These are phyloP conservation scores for Hydrocynus forskahlii DNA, from an alignment of 2,797 vertebrate genomes.

Conservation along the genomic window DNA sequence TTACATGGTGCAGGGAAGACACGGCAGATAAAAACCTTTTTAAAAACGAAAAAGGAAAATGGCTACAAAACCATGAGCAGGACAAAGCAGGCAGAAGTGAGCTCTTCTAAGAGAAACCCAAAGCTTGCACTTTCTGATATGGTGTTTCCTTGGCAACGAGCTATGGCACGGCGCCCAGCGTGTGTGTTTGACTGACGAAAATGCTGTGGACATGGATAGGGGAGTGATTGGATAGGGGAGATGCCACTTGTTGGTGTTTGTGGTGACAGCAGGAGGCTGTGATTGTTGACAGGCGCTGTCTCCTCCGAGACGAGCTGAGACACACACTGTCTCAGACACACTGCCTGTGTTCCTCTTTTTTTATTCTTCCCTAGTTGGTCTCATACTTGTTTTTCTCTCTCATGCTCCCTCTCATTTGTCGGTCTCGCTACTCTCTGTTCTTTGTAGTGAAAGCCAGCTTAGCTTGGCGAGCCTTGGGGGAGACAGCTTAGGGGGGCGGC, in stretches of 20 bases:
- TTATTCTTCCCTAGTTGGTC: neutral
- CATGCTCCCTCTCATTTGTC: neutral
- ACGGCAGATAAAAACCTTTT: neutral
- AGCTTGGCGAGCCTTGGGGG: neutral
- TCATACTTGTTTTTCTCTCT: neutral
- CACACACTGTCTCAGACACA: constrained; percentile 6
- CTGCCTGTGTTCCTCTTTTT: constrained; percentile 4
- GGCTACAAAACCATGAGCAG: neutral
- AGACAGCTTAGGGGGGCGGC: neutral
- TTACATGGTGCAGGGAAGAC: neutral
- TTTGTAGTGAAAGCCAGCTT: constrained; percentile 13
- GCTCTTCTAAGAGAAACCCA: constrained; percentile 19
- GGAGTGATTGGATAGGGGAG: constrained; percentile 32
- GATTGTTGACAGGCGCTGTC: constrained; percentile 35
- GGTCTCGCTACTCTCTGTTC: constrained; percentile 11
- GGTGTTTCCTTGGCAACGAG: constrained; percentile 46
- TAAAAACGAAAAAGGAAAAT: too few species aligned
- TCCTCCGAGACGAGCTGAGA: constrained; percentile 22
- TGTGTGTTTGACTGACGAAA: constrained; percentile 26
- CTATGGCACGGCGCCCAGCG: constrained; percentile 10
- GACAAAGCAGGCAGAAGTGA: neutral
- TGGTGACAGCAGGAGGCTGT: constrained; percentile 38
- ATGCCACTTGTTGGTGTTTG: constrained; percentile 27
- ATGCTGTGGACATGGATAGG: constrained; percentile 11
- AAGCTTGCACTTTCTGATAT: constrained; percentile 37